Conservation (phyloP, 2,113 vertebrate species). For the Dipodomys merriami region DNA sequence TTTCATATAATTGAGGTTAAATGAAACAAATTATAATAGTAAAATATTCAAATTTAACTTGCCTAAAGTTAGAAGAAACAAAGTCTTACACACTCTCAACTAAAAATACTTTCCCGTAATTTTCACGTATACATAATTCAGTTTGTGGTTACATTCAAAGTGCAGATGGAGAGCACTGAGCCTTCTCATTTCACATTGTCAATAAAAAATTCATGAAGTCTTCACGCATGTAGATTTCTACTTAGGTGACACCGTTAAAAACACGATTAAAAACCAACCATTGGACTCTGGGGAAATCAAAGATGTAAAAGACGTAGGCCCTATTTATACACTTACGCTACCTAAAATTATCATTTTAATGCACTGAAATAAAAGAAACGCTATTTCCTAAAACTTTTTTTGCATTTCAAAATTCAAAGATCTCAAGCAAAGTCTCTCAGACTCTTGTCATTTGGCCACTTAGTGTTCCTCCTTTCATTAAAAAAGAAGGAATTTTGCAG, state of each 20-base stretch:
- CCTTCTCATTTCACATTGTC: slow-evolving; percentile 46
- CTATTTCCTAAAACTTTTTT: slow-evolving; percentile 1
- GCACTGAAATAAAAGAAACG: not conserved
- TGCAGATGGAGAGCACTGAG: slow-evolving; percentile 1
- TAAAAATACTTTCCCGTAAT: slow-evolving; percentile 29
- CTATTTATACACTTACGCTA: not conserved
- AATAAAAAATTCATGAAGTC: slow-evolving; percentile 41
- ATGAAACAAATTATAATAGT: slow-evolving; percentile 36
- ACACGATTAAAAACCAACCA: not conserved
- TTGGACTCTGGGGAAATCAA: not conserved
- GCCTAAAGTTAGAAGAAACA: slow-evolving; percentile 25
- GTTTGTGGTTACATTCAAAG: slow-evolving; percentile 30
- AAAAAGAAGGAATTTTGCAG: not conserved
- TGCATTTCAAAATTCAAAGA: slow-evolving; percentile 21
- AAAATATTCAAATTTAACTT: slow-evolving; percentile 35
- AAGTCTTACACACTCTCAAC: not conserved
- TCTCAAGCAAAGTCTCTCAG: slow-evolving; percentile 3
- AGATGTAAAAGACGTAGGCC: not conserved
- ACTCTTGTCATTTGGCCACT: not conserved
- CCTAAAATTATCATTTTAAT: slow-evolving; percentile 1
- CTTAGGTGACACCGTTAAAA: not conserved
- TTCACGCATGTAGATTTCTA: not conserved
- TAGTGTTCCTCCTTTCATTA: slow-evolving; percentile 19
- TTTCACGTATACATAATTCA: slow-evolving; percentile 54
- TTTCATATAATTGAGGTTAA: not conserved